phyloP scores from a whole-genome alignment of 2,797 vertebrate species.

The Gallinago nigripennis region DNA sequence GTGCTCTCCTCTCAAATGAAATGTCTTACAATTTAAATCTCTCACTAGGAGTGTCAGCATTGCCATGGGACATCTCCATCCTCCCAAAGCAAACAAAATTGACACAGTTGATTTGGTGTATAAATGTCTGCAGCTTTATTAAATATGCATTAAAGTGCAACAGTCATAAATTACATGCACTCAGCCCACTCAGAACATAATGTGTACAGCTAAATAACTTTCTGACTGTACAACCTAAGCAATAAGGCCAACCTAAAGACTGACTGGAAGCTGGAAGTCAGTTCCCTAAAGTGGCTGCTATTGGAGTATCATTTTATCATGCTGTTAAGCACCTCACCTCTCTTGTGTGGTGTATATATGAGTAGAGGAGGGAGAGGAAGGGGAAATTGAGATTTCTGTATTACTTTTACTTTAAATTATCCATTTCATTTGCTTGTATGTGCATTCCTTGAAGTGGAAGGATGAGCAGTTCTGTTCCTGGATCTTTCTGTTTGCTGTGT shows the following conservation, averaged over 20 bases:
- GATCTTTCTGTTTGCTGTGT: neutral
- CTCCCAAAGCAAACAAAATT: slow-evolving; percentile 74
- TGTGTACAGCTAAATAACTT: slow-evolving; percentile 73
- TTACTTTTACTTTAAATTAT: slow-evolving; percentile 30
- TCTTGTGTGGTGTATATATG: neutral
- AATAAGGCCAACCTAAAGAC: slow-evolving; percentile 60
- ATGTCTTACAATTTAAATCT: slow-evolving; percentile 64
- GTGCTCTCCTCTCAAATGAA: slow-evolving; percentile 59
- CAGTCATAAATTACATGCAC: slow-evolving; percentile 73
- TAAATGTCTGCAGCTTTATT: slow-evolving; percentile 76
- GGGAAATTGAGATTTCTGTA: slow-evolving; percentile 4
- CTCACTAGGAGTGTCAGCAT: slow-evolving; percentile 54
- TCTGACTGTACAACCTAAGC: slow-evolving; percentile 65
- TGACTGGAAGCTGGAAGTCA: slow-evolving; percentile 48
- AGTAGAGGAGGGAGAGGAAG: neutral
- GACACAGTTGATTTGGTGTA: slow-evolving; percentile 76
- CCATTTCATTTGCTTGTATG: neutral
- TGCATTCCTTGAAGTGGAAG: neutral
- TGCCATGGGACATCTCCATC: slow-evolving; percentile 62
- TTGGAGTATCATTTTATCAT: slow-evolving; percentile 47
- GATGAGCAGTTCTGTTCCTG: neutral
- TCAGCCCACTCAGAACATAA: slow-evolving; percentile 68
- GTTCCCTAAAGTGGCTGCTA: slow-evolving; percentile 36
- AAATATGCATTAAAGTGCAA: slow-evolving; percentile 78
- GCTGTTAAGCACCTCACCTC: neutral